Conservation (phyloP, 1,140 invertebrate genomes). For the Zaprionus capensis region DNA sequence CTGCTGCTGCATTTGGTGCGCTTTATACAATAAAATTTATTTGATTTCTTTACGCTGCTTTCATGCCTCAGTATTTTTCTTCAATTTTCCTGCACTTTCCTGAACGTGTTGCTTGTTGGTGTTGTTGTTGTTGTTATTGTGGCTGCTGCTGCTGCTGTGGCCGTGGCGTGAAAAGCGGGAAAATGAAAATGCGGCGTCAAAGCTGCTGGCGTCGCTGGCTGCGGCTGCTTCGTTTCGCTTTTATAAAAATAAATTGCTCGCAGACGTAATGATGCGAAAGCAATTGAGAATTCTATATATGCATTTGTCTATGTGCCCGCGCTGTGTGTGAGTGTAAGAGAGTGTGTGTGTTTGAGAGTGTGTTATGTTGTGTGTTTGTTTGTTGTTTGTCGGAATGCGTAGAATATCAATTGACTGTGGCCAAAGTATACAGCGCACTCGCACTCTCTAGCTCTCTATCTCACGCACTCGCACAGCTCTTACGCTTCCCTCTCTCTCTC, state of each 20-base stretch:
- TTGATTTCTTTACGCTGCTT: constrained; percentile 80
- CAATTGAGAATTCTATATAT: constrained; percentile 82
- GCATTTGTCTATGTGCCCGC: constrained; percentile 59
- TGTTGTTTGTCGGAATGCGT: constrained; percentile 81
- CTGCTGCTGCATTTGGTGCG: constrained; percentile 43
- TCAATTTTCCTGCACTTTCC: constrained; percentile 77
- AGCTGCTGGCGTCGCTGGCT: constrained; percentile 25
- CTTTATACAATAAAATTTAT: constrained; percentile 81
- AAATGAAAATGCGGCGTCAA: constrained; percentile 51
- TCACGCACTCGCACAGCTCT: not conserved
- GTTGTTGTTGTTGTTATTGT: constrained; percentile 16
- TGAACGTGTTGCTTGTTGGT: constrained; percentile 57
- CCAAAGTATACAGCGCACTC: constrained; percentile 37
- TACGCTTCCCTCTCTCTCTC: not conserved
- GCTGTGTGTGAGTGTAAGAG: not conserved
- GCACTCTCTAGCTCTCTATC: constrained; percentile 18
- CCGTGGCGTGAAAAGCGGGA: constrained; percentile 45
- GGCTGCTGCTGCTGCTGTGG: not conserved
- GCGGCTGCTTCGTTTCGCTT: constrained; percentile 72
- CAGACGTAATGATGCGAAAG: constrained; percentile 82
- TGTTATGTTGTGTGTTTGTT: constrained; percentile 60
- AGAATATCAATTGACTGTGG: constrained; percentile 81
- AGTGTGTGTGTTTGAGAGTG: constrained; percentile 11
- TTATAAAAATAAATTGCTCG: constrained; percentile 83
- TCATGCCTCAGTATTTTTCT: constrained; percentile 80